Conservation (phyloP, 2,113 vertebrate genomes). For the Gulo gulo region DNA sequence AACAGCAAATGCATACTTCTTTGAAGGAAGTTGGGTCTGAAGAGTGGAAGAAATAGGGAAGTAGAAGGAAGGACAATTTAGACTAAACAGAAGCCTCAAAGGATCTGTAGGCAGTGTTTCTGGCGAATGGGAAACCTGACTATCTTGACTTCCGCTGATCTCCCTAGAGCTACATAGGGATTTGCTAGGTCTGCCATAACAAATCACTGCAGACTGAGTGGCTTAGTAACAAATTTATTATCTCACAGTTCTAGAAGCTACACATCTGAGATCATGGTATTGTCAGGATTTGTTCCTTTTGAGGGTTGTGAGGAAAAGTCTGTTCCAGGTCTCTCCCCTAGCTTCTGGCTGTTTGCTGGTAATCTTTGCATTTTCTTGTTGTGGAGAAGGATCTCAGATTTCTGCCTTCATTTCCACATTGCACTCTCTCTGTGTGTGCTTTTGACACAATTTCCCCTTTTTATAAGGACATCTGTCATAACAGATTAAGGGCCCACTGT, state of each 20-base stretch:
- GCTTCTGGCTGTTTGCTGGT: too few relatives aligned
- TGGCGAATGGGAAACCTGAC: not conserved
- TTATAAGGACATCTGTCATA: not conserved
- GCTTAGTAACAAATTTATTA: not conserved
- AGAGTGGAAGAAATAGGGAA: not conserved
- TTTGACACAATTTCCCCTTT: not conserved
- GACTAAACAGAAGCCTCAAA: not conserved
- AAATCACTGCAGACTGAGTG: not conserved
- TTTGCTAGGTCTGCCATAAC: not conserved
- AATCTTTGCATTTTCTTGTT: not conserved
- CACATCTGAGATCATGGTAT: not conserved
- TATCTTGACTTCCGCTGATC: not conserved
- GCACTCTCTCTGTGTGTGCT: not conserved
- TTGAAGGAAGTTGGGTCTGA: not conserved
- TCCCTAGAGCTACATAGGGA: not conserved
- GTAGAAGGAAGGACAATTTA: not conserved
- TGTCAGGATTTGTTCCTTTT: not conserved
- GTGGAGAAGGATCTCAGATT: not conserved
- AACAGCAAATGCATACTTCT: not conserved
- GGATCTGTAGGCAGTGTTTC: not conserved
- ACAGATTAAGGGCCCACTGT: not conserved
- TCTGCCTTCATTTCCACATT: not conserved
- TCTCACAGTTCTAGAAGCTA: not conserved
- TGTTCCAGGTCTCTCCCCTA: rapidly evolving
- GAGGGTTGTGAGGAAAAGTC: not conserved